phyloP scores from a whole-genome alignment of 2,888 invertebrate species.

The Arge pagana region DNA sequence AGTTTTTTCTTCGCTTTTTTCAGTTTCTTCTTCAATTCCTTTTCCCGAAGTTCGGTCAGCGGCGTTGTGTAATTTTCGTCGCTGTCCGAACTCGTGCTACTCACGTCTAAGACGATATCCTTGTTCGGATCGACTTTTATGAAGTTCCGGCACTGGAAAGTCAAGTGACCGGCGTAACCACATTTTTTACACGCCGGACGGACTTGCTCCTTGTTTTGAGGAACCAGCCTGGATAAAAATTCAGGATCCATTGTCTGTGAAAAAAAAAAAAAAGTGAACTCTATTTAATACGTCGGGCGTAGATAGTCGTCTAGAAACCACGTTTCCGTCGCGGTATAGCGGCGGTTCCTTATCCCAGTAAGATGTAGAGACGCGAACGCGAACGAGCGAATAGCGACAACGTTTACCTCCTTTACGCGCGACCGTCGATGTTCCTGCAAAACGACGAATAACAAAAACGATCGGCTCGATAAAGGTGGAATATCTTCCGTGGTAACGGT shows the following conservation, averaged over 20 bases:
- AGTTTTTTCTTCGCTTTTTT: constrained; percentile 67
- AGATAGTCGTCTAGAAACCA: too few species aligned
- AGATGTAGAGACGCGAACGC: too few species aligned
- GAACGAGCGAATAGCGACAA: too few species aligned
- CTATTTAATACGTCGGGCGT: too few species aligned
- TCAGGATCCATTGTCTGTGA: constrained; percentile 60
- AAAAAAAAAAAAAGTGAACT: too few species aligned
- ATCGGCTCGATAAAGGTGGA: too few species aligned
- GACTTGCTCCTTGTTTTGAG: constrained; percentile 74
- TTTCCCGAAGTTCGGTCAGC: constrained; percentile 76
- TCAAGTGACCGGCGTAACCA: constrained; percentile 94
- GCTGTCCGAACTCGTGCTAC: constrained; percentile 91
- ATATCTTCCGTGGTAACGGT: too few species aligned
- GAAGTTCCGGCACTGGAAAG: constrained; percentile 95
- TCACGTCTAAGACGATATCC: constrained; percentile 90
- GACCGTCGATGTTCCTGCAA: too few species aligned
- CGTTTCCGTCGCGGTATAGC: too few species aligned
- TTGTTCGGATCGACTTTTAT: constrained; percentile 92
- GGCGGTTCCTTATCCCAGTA: too few species aligned
- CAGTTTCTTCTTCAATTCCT: constrained; percentile 74
- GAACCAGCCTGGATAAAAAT: constrained; percentile 60
- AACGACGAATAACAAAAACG: too few species aligned
- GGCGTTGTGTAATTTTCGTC: constrained; percentile 84
- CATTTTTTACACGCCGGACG: constrained; percentile 92
- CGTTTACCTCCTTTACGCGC: too few species aligned